Percentiles rank a stretch among this genome's conserved stretches.
Conservation (phyloP, 2,797 vertebrate species). For the Antennarius maculatus region DNA sequence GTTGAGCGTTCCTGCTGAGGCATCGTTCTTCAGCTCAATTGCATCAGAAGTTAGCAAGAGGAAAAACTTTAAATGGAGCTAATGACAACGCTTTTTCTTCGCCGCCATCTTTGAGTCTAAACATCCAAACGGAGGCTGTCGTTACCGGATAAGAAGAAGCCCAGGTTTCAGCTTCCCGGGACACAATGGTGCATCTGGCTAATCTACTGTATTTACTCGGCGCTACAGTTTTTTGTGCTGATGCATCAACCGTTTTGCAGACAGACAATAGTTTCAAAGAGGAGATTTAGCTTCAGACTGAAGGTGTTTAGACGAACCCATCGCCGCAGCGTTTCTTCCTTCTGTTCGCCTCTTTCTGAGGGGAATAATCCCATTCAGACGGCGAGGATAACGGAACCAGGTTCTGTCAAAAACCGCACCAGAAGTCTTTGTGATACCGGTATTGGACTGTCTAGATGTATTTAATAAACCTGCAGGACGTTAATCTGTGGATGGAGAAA, state of each 20-base stretch:
- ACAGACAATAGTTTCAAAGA: not conserved
- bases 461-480: slow-evolving; percentile 1
- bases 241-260: not conserved
- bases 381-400: not conserved
- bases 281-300: slow-evolving; percentile 3
- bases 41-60: not conserved
- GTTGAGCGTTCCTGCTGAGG: slow-evolving; percentile 19
- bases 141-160: not conserved
- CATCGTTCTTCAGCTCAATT: slow-evolving; percentile 1
- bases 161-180: slow-evolving; percentile 23
- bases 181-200: slow-evolving; percentile 27
- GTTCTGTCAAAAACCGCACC: not conserved
- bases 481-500: slow-evolving; percentile 16
- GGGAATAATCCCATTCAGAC: slow-evolving; percentile 15
- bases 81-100: not conserved
- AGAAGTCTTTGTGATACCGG: slow-evolving; percentile 6
- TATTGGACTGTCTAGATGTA: slow-evolving; percentile 11
- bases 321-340: not conserved
- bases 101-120: not conserved
- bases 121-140: no score
- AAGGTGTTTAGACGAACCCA: slow-evolving; percentile 2
- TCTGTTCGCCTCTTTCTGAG: slow-evolving; percentile 3
- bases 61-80: not conserved
- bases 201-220: slow-evolving; percentile 34
- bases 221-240: slow-evolving; percentile 4